Conservation (phyloP, 2,888 invertebrate species). For the Exocentrus adspersus region DNA sequence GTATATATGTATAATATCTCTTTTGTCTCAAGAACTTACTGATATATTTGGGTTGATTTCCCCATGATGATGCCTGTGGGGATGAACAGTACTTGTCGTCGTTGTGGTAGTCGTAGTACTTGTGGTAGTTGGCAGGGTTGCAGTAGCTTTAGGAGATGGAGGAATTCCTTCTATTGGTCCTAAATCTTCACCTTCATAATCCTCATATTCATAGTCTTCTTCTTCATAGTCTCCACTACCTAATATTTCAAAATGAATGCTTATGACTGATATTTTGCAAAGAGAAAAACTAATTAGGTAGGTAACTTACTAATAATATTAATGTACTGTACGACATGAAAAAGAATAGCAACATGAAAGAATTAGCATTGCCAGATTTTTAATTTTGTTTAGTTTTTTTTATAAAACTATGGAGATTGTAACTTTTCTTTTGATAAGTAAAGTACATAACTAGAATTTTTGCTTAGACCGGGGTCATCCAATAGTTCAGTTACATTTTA, state of each 20-base stretch:
- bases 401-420: too few species aligned
- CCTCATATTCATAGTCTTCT: conserved; percentile 64
- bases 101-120: conserved; percentile 39
- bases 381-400: too few species aligned
- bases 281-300: too few species aligned
- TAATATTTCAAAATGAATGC: conserved; percentile 17
- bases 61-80: conserved; percentile 65
- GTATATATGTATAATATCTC: too few species aligned
- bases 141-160: conserved; percentile 39
- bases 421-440: too few species aligned
- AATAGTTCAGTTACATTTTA: too few species aligned
- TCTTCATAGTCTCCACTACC: conserved; percentile 59
- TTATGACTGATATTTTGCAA: neutral
- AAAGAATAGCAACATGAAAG: too few species aligned
- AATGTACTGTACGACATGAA: too few species aligned
- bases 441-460: too few species aligned
- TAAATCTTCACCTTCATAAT: conserved; percentile 51
- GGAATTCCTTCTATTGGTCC: conserved; percentile 37
- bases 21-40: conserved; percentile 31
- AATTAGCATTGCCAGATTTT: too few species aligned
- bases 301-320: too few species aligned
- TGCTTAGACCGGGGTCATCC: too few species aligned
- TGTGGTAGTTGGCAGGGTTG: conserved; percentile 40
- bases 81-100: conserved; percentile 53
- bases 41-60: conserved; percentile 52